phyloP scores from a whole-genome alignment of 2,113 vertebrate genomes.

The Pelmatolapia mariae region DNA sequence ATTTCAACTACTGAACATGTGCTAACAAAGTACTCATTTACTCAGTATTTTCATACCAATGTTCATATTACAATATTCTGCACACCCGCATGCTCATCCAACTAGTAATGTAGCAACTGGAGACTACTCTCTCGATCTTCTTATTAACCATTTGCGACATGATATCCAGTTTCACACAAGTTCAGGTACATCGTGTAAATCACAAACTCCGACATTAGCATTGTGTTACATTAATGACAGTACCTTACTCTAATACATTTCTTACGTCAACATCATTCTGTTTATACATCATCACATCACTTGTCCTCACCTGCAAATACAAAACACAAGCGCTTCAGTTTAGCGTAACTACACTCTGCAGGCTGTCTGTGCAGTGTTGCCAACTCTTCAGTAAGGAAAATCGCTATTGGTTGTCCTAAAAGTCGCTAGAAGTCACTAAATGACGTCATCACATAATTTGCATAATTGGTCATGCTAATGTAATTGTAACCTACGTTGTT shows the following conservation, averaged over 20 bases:
- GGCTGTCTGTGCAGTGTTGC: neutral
- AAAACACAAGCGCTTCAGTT: neutral
- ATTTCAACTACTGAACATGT: neutral
- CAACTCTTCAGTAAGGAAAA: no score
- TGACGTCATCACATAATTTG: no score
- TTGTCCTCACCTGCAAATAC: neutral
- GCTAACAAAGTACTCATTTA: neutral
- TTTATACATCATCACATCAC: neutral
- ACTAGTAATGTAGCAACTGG: neutral
- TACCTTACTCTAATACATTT: neutral
- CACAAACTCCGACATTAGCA: neutral
- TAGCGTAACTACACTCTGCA: neutral
- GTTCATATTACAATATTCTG: neutral
- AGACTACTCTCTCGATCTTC: neutral
- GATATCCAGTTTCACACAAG: neutral
- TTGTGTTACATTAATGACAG: neutral
- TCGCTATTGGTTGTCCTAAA: no score
- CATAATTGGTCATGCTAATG: no score
- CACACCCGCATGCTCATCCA: rapidly evolving
- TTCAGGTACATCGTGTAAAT: neutral
- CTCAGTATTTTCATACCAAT: neutral
- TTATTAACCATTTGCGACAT: neutral
- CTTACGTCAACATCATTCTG: neutral
- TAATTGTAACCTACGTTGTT: no score
- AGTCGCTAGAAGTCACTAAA: no score